A percentile compares a stretch with the other conserved stretches of the same genome.
phyloP scores from a whole-genome alignment of 2,888 invertebrate genomes.

The Agrilus mali region DNA sequence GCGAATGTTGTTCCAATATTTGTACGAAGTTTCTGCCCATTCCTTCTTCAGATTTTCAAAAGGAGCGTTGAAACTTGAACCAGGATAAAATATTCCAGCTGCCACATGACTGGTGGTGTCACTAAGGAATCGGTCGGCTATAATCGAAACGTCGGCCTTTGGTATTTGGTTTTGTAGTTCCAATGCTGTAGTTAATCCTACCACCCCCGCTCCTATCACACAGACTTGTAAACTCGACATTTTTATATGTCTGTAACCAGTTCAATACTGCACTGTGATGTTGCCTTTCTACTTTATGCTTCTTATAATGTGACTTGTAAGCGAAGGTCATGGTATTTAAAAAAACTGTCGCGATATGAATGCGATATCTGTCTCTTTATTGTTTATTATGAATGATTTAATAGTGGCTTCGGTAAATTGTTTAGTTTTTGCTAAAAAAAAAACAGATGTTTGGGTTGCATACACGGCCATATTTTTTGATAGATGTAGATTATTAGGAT shows the following conservation, averaged over 20 bases:
- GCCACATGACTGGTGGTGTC: conserved; percentile 67
- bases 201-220: conserved; percentile 63
- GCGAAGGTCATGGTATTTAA: too few relatives aligned
- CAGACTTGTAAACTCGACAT: too few relatives aligned
- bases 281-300: too few relatives aligned
- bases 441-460: too few relatives aligned
- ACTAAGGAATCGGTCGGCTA: conserved; percentile 53
- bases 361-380: background rate
- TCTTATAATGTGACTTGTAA: too few relatives aligned
- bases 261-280: too few relatives aligned
- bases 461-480: background rate
- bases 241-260: too few relatives aligned
- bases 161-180: conserved; percentile 47
- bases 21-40: conserved; percentile 71
- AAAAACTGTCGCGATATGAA: conserved; percentile 2
- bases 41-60: conserved; percentile 39
- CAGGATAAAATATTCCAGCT: conserved; percentile 67
- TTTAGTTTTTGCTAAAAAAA: too few relatives aligned
- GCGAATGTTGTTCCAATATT: conserved; percentile 60
- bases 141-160: conserved; percentile 38
- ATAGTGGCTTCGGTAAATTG: too few relatives aligned
- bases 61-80: conserved; percentile 45
- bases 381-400: too few relatives aligned
- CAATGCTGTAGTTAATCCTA: conserved; percentile 55
- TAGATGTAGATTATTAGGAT: conserved; percentile 4